Percentiles rank a stretch among this genome's conserved stretches.
Evolutionary conservation across 1,140 invertebrate species (phyloP).

Genomic region (Pseudomyrmex cubaensis): DNA sequence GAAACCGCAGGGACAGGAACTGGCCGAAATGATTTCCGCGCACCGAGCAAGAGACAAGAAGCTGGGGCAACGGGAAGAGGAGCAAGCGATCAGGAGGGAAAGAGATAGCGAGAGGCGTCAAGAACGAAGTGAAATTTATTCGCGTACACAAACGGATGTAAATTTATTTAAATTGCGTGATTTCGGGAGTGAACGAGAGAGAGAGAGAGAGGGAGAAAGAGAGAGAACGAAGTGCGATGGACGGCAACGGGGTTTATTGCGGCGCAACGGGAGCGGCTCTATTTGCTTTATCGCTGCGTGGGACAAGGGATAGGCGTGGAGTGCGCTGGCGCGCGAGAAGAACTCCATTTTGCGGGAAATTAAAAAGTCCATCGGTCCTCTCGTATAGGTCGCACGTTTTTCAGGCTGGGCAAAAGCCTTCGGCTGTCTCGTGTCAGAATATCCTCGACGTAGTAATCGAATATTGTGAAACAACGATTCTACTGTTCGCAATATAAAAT

Average conservation of each 20-base stretch:
- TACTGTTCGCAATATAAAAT: too few relatives aligned
- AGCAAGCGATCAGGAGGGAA: constrained; percentile 44
- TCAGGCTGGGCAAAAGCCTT: neutral
- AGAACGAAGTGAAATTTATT: constrained; percentile 83
- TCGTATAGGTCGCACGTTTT: constrained; percentile 63
- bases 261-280: constrained; percentile 80
- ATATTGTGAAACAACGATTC: neutral
- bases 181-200: constrained; percentile 76
- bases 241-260: constrained; percentile 80
- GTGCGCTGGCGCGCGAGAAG: constrained; percentile 76
- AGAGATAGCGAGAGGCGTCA: constrained; percentile 66
- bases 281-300: constrained; percentile 84
- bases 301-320: constrained; percentile 83
- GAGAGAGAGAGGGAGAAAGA: neutral
- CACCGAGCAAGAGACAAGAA: constrained; percentile 48
- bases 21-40: constrained; percentile 77
- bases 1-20: constrained; percentile 76
- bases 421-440: constrained; percentile 5
- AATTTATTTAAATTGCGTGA: constrained; percentile 85
- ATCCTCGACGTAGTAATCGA: neutral
- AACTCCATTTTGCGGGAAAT: constrained; percentile 82
- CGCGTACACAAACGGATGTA: constrained; percentile 84
- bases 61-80: neutral
- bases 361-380: constrained; percentile 77
- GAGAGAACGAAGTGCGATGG: neutral